Base-by-base conservation (phyloP, 2,888 invertebrate genomes). In the Laspeyria flexula region DNA sequence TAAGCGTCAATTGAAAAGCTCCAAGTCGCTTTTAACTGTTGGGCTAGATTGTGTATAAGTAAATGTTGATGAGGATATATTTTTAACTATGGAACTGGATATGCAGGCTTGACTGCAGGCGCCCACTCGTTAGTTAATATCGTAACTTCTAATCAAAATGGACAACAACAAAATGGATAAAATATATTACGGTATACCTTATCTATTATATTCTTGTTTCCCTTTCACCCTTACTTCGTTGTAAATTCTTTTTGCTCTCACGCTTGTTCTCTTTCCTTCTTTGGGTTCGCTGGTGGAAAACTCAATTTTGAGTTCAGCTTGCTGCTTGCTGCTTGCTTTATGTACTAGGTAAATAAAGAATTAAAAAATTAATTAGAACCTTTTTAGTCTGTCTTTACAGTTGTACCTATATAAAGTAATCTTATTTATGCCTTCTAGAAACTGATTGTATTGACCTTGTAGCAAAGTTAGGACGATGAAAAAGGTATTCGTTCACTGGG, bases 71-170 rank as follows among this genome's bases (percentile, higher is more conserved):
- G 39, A 33, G 6, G 40, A 37, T 48, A 33, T 60, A 57, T 65
- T 66, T 66, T 61, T 59, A 57, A 49, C 45, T 43, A 25, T 6
- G 29, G 23, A 55, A 58, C 63, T 55, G 55, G 58, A 54, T 49
- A 44, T 42, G 33, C 50, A 39, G 39, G 44, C 45, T 55, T 7
- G 55, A 42, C 60, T 43, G 56, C 51, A 43, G 50, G 48, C 56
- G 49, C 39, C 37, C 44, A 54, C 42, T 65, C 41, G 41, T 18
- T 51, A 33, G 55, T 62, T 65, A 65, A 50, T 39, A 61, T 37
- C 35, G 13, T 23, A 35, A 39, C 34, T 58, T 54, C 31, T 50
- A 60, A 64, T 48, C 31, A 39, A 43, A 58, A 47, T 55, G 30
- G 38, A 47, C 46, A n/a, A n/a, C n/a, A n/a, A n/a, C n/a, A n/a